phyloP scores from a whole-genome alignment of 2,797 vertebrate species.

The Cyprinodon diabolis region DNA sequence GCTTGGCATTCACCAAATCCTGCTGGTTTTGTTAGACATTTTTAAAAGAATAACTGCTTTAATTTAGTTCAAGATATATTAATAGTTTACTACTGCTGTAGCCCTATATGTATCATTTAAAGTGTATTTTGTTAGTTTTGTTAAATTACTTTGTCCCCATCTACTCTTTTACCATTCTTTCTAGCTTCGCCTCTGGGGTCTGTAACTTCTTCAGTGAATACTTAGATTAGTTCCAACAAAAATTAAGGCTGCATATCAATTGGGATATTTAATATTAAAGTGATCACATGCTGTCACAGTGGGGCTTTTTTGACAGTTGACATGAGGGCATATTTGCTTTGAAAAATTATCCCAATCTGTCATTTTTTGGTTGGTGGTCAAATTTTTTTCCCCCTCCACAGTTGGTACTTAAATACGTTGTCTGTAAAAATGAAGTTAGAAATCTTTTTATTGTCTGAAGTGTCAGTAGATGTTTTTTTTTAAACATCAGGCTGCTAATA shows the following conservation, averaged over 20 bases:
- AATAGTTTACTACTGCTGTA: neutral
- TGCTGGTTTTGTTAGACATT: neutral
- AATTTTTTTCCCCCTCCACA: too few relatives aligned
- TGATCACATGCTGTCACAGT: too few relatives aligned
- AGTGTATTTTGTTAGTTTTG: neutral
- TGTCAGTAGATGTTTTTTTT: too few relatives aligned
- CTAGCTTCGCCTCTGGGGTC: neutral
- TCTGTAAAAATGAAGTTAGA: too few relatives aligned
- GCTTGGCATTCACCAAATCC: neutral
- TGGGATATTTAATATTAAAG: too few relatives aligned
- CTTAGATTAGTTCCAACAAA: constrained; percentile 15
- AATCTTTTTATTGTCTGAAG: too few relatives aligned
- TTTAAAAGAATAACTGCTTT: neutral
- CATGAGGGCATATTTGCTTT: too few relatives aligned
- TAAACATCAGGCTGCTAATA: too few relatives aligned
- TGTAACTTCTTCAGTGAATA: constrained; percentile 4
- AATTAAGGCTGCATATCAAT: neutral
- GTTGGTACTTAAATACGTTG: too few relatives aligned
- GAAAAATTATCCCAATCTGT: too few relatives aligned
- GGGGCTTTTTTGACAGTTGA: too few relatives aligned
- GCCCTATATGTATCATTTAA: neutral
- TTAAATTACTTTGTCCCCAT: neutral
- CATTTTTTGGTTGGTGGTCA: too few relatives aligned
- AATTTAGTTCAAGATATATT: neutral
- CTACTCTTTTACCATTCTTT: neutral